Conservation (phyloP, 2,113 vertebrate species). For the Laticauda colubrina region DNA sequence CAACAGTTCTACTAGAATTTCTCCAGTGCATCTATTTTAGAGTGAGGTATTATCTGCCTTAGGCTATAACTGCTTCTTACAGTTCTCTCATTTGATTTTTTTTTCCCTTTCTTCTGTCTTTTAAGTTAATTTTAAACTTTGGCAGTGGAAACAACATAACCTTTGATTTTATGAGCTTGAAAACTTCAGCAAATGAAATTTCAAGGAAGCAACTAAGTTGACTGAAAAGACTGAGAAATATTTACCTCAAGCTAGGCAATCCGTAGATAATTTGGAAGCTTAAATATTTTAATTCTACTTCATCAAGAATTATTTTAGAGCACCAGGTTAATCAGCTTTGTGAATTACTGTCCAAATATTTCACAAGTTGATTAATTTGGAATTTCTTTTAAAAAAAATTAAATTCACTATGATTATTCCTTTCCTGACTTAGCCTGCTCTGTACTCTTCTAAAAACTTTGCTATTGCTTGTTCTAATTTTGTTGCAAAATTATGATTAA, state of each 20-base stretch:
- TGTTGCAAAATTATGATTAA: not conserved
- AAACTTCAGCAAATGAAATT: slow-evolving; percentile 12
- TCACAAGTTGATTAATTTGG: not conserved
- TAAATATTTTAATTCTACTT: slow-evolving; percentile 20
- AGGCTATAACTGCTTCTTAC: slow-evolving; percentile 11
- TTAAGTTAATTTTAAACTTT: slow-evolving; percentile 16
- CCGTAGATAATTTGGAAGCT: not conserved
- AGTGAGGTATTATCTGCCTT: slow-evolving; percentile 17
- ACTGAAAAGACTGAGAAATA: slow-evolving; percentile 3
- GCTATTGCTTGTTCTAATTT: not conserved
- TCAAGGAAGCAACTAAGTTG: slow-evolving; percentile 21
- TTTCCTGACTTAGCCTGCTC: not conserved
- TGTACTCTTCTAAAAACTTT: not conserved
- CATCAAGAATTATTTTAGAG: slow-evolving; percentile 12
- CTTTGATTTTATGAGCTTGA: slow-evolving; percentile 19
- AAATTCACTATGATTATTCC: not conserved
- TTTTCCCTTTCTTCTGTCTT: slow-evolving; percentile 6
- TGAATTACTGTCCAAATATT: slow-evolving; percentile 20
- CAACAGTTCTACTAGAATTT: not conserved
- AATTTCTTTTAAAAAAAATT: not conserved
- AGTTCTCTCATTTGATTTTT: not conserved
- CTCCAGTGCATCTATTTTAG: not conserved
- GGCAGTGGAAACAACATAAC: slow-evolving; percentile 4
- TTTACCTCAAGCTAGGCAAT: not conserved
- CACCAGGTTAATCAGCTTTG: not conserved